A percentile compares a stretch with the other conserved stretches of the same genome.
Conservation (phyloP, 2,113 vertebrate species). For the Prunella fulvescens region DNA sequence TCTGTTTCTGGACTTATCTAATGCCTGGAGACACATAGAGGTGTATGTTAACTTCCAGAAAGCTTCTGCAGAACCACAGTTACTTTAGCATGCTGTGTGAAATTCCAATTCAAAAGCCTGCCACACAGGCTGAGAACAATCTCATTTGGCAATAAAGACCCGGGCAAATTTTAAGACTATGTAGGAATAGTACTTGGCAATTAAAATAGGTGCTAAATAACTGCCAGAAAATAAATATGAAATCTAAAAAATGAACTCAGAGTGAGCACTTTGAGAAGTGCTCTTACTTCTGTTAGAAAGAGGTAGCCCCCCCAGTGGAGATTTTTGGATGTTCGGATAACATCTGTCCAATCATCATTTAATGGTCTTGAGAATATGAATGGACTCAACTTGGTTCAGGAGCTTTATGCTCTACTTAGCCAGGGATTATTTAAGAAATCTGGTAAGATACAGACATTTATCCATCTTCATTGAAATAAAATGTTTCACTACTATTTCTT, state of each 20-base stretch:
- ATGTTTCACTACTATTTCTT: background rate
- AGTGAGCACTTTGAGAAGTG: background rate
- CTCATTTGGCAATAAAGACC: background rate
- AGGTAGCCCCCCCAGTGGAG: accelerated
- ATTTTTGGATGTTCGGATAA: background rate
- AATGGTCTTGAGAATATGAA: background rate
- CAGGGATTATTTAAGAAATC: background rate
- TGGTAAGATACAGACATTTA: background rate
- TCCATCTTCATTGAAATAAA: background rate
- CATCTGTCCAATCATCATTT: background rate
- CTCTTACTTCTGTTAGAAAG: background rate
- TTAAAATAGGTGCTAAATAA: background rate
- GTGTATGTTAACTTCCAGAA: background rate
- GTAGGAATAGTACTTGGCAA: background rate
- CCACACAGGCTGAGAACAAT: background rate
- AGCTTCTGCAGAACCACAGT: background rate
- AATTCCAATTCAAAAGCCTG: background rate
- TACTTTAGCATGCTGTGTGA: background rate
- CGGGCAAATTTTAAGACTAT: background rate
- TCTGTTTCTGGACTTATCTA: background rate
- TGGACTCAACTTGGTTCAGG: background rate
- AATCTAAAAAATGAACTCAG: background rate
- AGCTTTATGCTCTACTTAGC: background rate
- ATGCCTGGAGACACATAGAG: background rate
- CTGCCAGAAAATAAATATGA: background rate